These are phyloP conservation scores for Cheilosia soror DNA, from an alignment of 2,888 invertebrate genomes.

Conservation along the genomic window DNA sequence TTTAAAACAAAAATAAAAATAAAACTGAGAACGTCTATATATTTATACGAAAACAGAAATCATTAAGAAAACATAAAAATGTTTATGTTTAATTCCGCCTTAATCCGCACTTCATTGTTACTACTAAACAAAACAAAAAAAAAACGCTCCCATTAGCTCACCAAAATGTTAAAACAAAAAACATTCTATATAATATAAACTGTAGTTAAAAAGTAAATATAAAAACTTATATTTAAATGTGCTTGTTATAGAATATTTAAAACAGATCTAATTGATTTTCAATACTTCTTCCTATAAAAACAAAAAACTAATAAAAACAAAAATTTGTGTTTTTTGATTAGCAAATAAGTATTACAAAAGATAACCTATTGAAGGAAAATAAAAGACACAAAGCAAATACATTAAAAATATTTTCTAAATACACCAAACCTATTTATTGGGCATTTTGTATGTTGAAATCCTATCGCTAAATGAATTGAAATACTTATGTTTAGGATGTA, in stretches of 20 bases:
- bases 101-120: constrained; percentile 63
- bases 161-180: constrained; percentile 46
- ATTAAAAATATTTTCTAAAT: constrained; percentile 15
- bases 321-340: constrained; percentile 37
- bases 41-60: constrained; percentile 61
- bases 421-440: constrained; percentile 12
- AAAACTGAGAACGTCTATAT: constrained; percentile 30
- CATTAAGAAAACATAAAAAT: constrained; percentile 26
- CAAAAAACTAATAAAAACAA: not conserved
- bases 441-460: constrained; percentile 21
- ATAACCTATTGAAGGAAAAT: constrained; percentile 10
- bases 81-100: constrained; percentile 61
- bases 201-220: constrained; percentile 45
- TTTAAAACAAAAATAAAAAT: constrained; percentile 16
- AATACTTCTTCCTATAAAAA: constrained; percentile 58
- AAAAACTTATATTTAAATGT: constrained; percentile 64
- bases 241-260: constrained; percentile 60
- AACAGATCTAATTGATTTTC: constrained; percentile 55
- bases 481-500: constrained; percentile 16
- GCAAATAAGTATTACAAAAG: constrained; percentile 45
- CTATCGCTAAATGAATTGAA: constrained; percentile 31
- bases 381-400: constrained; percentile 20
- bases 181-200: constrained; percentile 55
- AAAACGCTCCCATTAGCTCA: constrained; percentile 52
- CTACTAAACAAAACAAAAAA: constrained; percentile 43